Percentiles rank a stretch among this genome's conserved stretches.
These are phyloP conservation scores for Bombus waltoni DNA, from an alignment of 1,140 invertebrate species.

Conservation along the genomic window DNA sequence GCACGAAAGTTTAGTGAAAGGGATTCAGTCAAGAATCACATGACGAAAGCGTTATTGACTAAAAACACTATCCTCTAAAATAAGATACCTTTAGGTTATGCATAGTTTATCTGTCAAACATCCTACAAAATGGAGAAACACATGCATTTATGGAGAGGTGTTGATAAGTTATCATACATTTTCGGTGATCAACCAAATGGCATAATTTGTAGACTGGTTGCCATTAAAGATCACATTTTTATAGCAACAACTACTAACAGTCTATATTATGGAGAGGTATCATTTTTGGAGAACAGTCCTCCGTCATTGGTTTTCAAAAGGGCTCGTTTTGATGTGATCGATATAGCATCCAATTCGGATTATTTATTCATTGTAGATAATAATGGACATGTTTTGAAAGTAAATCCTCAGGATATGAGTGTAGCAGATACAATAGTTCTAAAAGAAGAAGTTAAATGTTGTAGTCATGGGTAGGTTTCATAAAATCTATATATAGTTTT, in stretches of 20 bases:
- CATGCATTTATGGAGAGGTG: constrained; percentile 78
- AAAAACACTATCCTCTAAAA: constrained; percentile 19
- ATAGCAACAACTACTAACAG: constrained; percentile 72
- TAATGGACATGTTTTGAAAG: constrained; percentile 85
- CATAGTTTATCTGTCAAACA: constrained; percentile 64
- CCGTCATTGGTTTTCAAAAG: constrained; percentile 65
- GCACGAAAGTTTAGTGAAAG: constrained; percentile 35
- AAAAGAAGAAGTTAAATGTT: constrained; percentile 85
- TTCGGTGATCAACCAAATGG: constrained; percentile 74
- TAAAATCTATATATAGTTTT: not conserved
- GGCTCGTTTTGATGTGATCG: constrained; percentile 79
- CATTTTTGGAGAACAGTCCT: constrained; percentile 30
- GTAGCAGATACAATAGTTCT: constrained; percentile 85
- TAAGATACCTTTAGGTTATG: constrained; percentile 64
- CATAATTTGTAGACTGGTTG: constrained; percentile 73
- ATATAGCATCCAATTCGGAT: constrained; percentile 85
- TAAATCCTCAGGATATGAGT: constrained; percentile 82
- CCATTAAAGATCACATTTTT: constrained; percentile 75
- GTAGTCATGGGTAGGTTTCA: constrained; percentile 83
- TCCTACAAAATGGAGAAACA: constrained; percentile 72
- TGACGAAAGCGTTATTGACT: constrained; percentile 64
- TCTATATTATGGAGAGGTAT: constrained; percentile 76
- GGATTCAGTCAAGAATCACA: constrained; percentile 67
- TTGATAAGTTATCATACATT: constrained; percentile 70
- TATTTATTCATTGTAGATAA: constrained; percentile 85